Conservation (phyloP, 1,140 invertebrate genomes). For the Camponotus vicinus region DNA sequence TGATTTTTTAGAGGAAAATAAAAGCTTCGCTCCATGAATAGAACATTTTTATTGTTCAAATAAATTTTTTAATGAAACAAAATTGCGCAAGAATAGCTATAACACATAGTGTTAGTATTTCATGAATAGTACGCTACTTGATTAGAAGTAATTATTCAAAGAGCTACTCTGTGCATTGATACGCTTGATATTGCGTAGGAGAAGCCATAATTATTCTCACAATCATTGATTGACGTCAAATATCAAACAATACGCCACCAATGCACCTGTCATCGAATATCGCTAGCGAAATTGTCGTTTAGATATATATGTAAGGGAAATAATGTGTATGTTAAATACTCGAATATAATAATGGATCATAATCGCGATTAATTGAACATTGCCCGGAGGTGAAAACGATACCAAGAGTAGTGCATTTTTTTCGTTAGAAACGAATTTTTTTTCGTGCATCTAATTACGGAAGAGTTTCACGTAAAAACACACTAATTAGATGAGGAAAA, state of each 20-base stretch:
- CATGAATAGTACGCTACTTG: neutral
- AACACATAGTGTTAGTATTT: neutral
- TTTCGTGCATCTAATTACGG: neutral
- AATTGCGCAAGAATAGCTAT: neutral
- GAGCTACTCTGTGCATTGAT: neutral
- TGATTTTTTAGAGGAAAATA: neutral
- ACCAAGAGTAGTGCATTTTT: neutral
- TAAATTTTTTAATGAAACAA: neutral
- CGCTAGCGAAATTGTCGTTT: neutral
- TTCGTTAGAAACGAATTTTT: neutral
- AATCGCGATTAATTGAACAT: slow-evolving; percentile 34
- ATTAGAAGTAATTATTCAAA: slow-evolving; percentile 20
- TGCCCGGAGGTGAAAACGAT: neutral
- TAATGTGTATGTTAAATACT: neutral
- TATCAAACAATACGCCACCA: slow-evolving; percentile 33
- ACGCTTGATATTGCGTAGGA: slow-evolving; percentile 1
- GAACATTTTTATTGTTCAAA: neutral
- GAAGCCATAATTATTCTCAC: slow-evolving; percentile 20
- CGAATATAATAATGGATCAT: slow-evolving; percentile 30
- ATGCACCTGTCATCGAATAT: neutral
- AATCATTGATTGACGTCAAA: slow-evolving; percentile 38
- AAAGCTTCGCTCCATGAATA: neutral
- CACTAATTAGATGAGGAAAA: slow-evolving; percentile 19
- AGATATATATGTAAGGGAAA: neutral
- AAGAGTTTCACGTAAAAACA: neutral